Percentiles rank a stretch among this genome's conserved stretches.
Conservation (phyloP, 2,113 vertebrate genomes). For the Rattus rattus region DNA sequence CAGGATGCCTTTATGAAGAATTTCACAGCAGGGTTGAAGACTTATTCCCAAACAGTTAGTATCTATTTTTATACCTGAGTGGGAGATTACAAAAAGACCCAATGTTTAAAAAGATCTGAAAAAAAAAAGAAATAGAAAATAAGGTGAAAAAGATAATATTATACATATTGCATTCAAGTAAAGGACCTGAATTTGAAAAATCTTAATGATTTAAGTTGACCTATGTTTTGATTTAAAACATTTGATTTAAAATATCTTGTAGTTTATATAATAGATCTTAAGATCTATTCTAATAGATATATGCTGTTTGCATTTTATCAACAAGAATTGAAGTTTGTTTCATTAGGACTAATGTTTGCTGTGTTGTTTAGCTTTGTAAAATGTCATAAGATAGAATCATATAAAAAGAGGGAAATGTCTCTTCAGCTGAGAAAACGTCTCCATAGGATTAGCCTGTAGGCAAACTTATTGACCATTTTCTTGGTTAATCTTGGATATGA, state of each 20-base stretch:
- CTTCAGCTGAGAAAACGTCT: neutral
- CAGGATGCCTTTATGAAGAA: constrained; percentile 67
- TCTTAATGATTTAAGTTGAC: neutral
- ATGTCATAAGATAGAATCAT: neutral
- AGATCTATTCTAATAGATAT: neutral
- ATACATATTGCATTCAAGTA: neutral
- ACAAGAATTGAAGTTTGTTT: neutral
- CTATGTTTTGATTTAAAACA: neutral
- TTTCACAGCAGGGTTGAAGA: constrained; percentile 61
- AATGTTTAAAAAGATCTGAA: neutral
- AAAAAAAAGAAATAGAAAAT: constrained; percentile 42
- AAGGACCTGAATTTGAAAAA: neutral
- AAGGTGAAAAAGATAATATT: neutral
- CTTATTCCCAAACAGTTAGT: constrained; percentile 61
- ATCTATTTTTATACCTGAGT: constrained; percentile 64
- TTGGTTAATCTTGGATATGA: neutral
- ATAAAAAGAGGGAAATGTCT: neutral
- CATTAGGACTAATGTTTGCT: neutral
- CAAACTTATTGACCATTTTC: neutral
- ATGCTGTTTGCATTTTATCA: neutral
- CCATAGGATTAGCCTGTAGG: too few species aligned
- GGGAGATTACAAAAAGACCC: constrained; percentile 31
- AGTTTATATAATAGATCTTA: neutral
- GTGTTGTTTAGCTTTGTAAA: neutral
- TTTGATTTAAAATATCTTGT: neutral